Evolutionary conservation across 2,797 vertebrate species (phyloP).

Genomic region (Bovichtus variegatus): DNA sequence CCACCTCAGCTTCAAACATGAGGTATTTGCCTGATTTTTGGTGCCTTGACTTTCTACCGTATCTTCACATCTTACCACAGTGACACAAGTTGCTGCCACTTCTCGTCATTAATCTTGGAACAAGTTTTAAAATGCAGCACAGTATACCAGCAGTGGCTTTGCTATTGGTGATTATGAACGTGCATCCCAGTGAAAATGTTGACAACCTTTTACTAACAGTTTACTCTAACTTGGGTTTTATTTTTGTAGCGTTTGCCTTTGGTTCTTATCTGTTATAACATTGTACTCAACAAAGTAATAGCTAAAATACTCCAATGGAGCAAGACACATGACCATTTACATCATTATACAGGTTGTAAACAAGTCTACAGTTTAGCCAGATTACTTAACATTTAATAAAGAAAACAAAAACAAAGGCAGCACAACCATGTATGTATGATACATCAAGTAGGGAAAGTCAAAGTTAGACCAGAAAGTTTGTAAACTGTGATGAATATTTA

Average conservation of each 20-base stretch:
- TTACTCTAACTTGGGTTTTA: neutral
- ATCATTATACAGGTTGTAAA: neutral
- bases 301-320: neutral
- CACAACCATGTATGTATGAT: too few relatives aligned
- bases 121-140: neutral
- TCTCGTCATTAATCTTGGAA: neutral
- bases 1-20: slow-evolving; percentile 75
- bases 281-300: neutral
- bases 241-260: neutral
- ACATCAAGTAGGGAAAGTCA: neutral
- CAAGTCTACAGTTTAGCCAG: neutral
- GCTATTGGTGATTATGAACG: neutral
- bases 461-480: neutral
- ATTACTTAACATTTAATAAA: slow-evolving; percentile 6
- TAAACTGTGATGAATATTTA: neutral
- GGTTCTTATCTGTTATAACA: neutral
- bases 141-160: neutral
- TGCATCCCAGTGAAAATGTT: too few relatives aligned
- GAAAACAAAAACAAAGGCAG: too few relatives aligned
- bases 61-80: neutral
- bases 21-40: slow-evolving; percentile 65
- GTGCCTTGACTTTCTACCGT: neutral
- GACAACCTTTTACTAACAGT: neutral
- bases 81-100: neutral
- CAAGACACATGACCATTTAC: neutral